Base-by-base conservation (phyloP, 2,888 invertebrate genomes). In the Leptopilina syphax region DNA sequence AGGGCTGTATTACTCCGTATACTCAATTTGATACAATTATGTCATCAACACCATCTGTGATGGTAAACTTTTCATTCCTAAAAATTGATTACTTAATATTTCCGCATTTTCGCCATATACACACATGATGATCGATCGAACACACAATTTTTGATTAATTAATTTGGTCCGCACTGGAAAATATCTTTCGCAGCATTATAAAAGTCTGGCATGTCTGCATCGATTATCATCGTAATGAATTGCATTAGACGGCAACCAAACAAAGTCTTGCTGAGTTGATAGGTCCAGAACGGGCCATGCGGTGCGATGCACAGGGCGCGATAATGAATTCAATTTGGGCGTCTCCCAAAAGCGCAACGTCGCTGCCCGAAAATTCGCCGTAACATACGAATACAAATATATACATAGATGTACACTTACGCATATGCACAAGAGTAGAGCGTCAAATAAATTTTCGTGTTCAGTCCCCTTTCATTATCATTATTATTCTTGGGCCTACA, bases 271-370 rank as follows among this genome's bases (percentile, higher is more conserved):
- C 73, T 50, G 54, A 54, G 79, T 79, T 65, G 24, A 63, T 63
- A 63, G 63, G 18, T 63, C 65, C 79, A 27, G 76, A 57, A 76
- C 70, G 77, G 77, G 77, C 78, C 80, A 60, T 77, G 34, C 79
- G 77, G 67, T 76, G n/a, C 82, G 34, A 3, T 34, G 34, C 34
- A 34, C 34, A 79, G 85, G 84, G 85, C 86, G 87, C 85, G 89
- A 87, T 90, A 91, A 92, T 91, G 90, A 91, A 92, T 92, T 90
- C 89, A 89, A 92, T 92, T 92, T 90, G 85, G 86, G 85, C 84
- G 82, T 86, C 88, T 88, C 87, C 86, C 86, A 90, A 91, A 91
- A 90, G 92, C 91, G 91, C 92, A 91, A 91, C 89, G 86, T 87
- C 83, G 85, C 84, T 70, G 81, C 86, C 85, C 84, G 68, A 57